A percentile compares a stretch with the other conserved stretches of the same genome.
phyloP scores from a whole-genome alignment of 2,797 vertebrate species.

The Sebastes dallii region DNA sequence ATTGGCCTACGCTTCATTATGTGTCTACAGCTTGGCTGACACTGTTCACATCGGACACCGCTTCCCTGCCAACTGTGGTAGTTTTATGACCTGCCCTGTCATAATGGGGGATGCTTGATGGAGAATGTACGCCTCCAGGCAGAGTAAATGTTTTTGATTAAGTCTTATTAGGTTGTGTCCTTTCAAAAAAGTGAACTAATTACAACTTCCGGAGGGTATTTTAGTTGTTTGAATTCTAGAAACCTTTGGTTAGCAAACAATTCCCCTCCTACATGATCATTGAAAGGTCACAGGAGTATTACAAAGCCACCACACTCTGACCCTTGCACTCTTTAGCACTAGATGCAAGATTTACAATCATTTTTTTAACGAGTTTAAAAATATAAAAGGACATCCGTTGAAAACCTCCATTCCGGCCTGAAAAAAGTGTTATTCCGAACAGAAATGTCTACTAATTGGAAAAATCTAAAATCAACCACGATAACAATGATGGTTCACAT shows the following conservation, averaged over 20 bases:
- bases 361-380: not conserved
- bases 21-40: not conserved
- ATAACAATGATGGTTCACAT: not conserved
- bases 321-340: too few species aligned
- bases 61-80: not conserved
- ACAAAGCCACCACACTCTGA: not conserved
- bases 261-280: not conserved
- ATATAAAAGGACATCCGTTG: not conserved
- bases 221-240: not conserved
- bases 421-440: not conserved
- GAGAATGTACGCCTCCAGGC: constrained; percentile 3
- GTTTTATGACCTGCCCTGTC: constrained; percentile 26
- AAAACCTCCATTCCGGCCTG: not conserved
- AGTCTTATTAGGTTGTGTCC: not conserved
- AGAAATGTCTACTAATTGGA: constrained; percentile 8
- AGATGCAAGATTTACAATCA: not conserved
- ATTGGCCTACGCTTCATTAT: constrained; percentile 15
- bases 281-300: constrained; percentile 16
- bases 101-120: not conserved
- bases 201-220: not conserved
- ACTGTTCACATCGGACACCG: not conserved
- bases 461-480: not conserved
- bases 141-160: constrained; percentile 20
- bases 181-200: not conserved
- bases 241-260: not conserved